Conservation (phyloP, 2,888 invertebrate genomes). For the Drosophila greeni region DNA sequence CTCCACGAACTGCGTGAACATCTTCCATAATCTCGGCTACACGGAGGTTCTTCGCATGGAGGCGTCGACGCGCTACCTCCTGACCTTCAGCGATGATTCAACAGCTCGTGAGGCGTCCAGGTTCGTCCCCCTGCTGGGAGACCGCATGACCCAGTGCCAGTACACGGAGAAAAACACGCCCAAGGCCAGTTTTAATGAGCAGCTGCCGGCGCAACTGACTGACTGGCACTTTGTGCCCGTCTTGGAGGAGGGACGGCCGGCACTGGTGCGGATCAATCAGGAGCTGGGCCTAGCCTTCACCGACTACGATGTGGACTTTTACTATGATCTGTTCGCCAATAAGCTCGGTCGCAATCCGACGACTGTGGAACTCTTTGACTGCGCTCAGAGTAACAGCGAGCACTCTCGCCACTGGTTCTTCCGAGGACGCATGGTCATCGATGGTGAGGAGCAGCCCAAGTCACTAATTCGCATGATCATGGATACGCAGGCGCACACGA, state of each 20-base stretch:
- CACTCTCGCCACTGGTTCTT: slow-evolving; percentile 99
- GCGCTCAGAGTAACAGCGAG: slow-evolving; percentile 98
- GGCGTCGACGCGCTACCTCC: slow-evolving; percentile 87
- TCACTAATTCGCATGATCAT: slow-evolving; percentile 96
- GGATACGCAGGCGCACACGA: slow-evolving; percentile 90
- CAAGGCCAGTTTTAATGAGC: slow-evolving; percentile 84
- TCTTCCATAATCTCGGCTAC: slow-evolving; percentile 91
- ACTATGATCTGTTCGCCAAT: slow-evolving; percentile 90
- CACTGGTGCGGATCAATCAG: slow-evolving; percentile 88
- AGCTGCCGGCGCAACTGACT: slow-evolving; percentile 84
- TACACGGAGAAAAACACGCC: slow-evolving; percentile 85
- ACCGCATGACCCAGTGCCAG: slow-evolving; percentile 95
- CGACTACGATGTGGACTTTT: slow-evolving; percentile 94
- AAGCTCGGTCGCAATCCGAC: slow-evolving; percentile 94
- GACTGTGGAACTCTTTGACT: slow-evolving; percentile 97
- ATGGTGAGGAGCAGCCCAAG: slow-evolving; percentile 87
- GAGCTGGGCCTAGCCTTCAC: slow-evolving; percentile 94
- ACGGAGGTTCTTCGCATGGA: slow-evolving; percentile 89
- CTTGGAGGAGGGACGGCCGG: slow-evolving; percentile 86
- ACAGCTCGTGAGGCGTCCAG: slow-evolving; percentile 26
- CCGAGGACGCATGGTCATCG: slow-evolving; percentile 91
- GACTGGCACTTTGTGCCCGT: slow-evolving; percentile 91
- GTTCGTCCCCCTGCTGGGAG: slow-evolving; percentile 85
- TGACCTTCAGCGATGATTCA: slow-evolving; percentile 78
- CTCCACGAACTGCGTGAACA: slow-evolving; percentile 97